These are phyloP conservation scores for Oscheius sp. DNA, from an alignment of 2,888 invertebrate species.

Conservation along the genomic window DNA sequence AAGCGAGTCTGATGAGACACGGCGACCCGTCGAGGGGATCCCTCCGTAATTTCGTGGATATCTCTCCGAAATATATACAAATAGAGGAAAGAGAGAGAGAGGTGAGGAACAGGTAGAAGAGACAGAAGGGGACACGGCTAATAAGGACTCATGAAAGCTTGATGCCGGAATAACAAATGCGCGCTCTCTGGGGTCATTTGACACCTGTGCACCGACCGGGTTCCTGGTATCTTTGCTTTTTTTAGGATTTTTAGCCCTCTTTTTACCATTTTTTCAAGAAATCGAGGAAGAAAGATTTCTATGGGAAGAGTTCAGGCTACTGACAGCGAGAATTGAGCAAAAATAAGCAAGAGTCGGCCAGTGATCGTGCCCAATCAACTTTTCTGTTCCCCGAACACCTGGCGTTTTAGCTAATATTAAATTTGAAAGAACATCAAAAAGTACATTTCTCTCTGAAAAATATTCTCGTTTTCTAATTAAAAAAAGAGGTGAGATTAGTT, in stretches of 20 bases:
- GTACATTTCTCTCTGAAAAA: too few species aligned
- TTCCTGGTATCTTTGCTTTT: background rate
- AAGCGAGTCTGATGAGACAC: conserved; percentile 22
- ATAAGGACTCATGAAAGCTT: conserved; percentile 27
- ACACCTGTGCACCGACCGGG: conserved; percentile 12
- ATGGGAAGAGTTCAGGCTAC: too few species aligned
- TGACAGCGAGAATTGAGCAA: too few species aligned
- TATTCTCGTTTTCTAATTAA: too few species aligned
- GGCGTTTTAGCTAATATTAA: too few species aligned
- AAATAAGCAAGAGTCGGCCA: background rate
- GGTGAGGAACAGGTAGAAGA: conserved; percentile 10
- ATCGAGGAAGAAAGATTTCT: too few species aligned
- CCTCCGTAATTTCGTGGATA: background rate
- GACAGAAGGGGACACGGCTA: background rate
- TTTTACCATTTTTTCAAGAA: too few species aligned
- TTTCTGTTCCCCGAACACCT: background rate
- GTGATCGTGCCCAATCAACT: background rate
- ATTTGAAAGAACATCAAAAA: too few species aligned
- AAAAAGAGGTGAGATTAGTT: too few species aligned
- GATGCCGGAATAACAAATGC: conserved; percentile 27
- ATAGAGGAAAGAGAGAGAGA: background rate
- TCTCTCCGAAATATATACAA: background rate
- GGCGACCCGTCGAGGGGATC: background rate
- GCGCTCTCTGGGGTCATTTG: conserved; percentile 16
- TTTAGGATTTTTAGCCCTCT: background rate